Evolutionary conservation across 2,888 invertebrate species (phyloP).

Genomic region (Scotopteryx bipunctaria): DNA sequence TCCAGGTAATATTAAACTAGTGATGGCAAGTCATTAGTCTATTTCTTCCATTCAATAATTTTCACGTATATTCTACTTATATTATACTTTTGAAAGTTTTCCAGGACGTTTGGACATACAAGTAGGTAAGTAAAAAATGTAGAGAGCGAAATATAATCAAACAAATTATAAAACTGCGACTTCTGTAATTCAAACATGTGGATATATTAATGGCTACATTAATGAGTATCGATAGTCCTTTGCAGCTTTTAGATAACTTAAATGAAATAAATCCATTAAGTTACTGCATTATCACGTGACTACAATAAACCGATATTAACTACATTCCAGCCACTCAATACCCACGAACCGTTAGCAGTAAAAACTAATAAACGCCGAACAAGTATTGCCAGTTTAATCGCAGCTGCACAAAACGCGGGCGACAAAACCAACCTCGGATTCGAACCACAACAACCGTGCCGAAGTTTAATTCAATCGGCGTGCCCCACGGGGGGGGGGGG

Average conservation of each 20-base stretch:
- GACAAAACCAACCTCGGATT: slow-evolving; percentile 77
- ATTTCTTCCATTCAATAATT: background rate
- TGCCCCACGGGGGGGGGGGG: slow-evolving; percentile 50
- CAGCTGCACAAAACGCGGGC: slow-evolving; percentile 74
- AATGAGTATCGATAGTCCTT: too few species aligned
- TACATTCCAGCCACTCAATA: slow-evolving; percentile 31
- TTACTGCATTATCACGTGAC: slow-evolving; percentile 13
- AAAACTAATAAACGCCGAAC: slow-evolving; percentile 74
- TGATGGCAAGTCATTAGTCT: too few species aligned
- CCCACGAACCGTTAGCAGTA: slow-evolving; percentile 38
- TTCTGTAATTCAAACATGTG: too few species aligned
- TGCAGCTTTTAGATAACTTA: too few species aligned
- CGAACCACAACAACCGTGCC: slow-evolving; percentile 78
- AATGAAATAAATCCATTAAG: background rate
- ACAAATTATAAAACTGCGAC: too few species aligned
- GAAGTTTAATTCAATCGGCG: slow-evolving; percentile 83
- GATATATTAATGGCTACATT: too few species aligned
- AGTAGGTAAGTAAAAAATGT: too few species aligned
- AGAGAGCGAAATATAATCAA: too few species aligned
- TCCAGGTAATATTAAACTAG: too few species aligned
- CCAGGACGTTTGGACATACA: too few species aligned
- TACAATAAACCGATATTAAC: slow-evolving; percentile 14
- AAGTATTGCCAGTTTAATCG: slow-evolving; percentile 77
- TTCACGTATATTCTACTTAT: too few species aligned
- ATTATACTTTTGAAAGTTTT: too few species aligned